Base-by-base conservation (phyloP, 2,888 invertebrate species). In the Chrysina gloriosa region DNA sequence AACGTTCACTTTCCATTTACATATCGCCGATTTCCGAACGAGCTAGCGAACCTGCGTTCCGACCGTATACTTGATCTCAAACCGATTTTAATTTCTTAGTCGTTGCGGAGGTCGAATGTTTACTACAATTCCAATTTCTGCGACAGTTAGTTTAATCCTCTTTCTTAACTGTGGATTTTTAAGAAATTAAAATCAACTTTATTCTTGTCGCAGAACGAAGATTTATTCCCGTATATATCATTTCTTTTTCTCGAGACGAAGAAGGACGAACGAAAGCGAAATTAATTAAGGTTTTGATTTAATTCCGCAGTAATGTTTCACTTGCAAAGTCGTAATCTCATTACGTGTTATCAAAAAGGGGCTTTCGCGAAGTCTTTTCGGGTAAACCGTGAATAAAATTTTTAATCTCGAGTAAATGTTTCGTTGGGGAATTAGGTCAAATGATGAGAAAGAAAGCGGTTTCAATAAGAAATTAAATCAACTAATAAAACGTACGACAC, bases 1-100 rank as follows among this genome's bases (percentile, higher is more conserved):
- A 36, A 56, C 56, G 23, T 56, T 56, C 56, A 56, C 56, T 56
- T 56, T 56, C 11, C 21, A 56, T 56, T 39, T 56, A 36, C 36
- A 56, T 36, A 23, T 19, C 21, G 21, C 27, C 19, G 34, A 19
- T 34, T n/a, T n/a, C 9, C 21, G 21, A 45, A 45, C 7, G 21
- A 45, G 21, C 45, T 6, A 1, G 21, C 9, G n/a, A 11, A 36
- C 36, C 3, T 19, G 19, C 16, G 9, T n/a, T n/a, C n/a, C n/a
- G n/a, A n/a, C n/a, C 45, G 21, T 21, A 42, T 19, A 5, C 7
- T 16, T n/a, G n/a, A n/a, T n/a, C n/a, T n/a, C n/a, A n/a, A n/a
- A n/a, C n/a, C n/a, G n/a, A n/a, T n/a, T n/a, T n/a, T n/a, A n/a
- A n/a, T n/a, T n/a, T n/a, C n/a, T n/a, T n/a, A n/a, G n/a, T n/a